Evolutionary conservation across 2,113 vertebrate genomes (phyloP), one percentile per base, ranked within the genome.

Genomic region (Tychaedon coryphoeus): DNA sequence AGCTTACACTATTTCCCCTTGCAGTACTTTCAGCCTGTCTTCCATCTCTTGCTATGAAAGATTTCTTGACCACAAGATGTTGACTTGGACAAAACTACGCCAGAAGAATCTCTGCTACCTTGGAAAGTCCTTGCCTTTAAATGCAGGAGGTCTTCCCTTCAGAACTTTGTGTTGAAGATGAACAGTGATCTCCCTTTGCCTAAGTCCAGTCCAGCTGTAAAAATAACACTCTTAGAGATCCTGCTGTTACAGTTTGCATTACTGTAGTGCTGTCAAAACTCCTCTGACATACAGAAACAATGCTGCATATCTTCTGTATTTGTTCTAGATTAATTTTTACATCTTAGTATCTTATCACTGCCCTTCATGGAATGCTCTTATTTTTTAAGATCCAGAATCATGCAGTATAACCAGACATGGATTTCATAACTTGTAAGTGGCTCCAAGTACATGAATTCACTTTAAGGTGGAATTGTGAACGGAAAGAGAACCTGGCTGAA

Each of bases 311-410:
- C 74, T 90, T 79, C 33, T 58, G 18, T 88, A 29, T 92, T 83
- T 93, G 67, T 43, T 88, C 64, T 64, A 83, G 51, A 73, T 81
- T 74, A 78, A 69, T 65, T 93, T 89, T 95, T 82, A 91, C 66
- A 93, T 66, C 53, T 84, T 69, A 42, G 48, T 26, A 8, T 89
- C 51, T 91, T 91, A 96, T 83, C 82, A 83, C 38, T 51, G 36
- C 60, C 71, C 56, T 86, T 73, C 34, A 54, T 19, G 79, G 67
- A 94, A 95, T 66, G 60, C 19, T 91, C 53, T 90, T 50, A 76
- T 8, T 93, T 36, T 70, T 36, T 47, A 93, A 90, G 42, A 83
- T 70, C 17, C 28, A 89, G 70, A 85, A 76, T 62, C 29, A 79
- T 5, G 38, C 2, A 8, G 47, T 56, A 91, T 80, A 93, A 66